Conservation (phyloP, 2,113 vertebrate species). For the Delphinus delphis region DNA sequence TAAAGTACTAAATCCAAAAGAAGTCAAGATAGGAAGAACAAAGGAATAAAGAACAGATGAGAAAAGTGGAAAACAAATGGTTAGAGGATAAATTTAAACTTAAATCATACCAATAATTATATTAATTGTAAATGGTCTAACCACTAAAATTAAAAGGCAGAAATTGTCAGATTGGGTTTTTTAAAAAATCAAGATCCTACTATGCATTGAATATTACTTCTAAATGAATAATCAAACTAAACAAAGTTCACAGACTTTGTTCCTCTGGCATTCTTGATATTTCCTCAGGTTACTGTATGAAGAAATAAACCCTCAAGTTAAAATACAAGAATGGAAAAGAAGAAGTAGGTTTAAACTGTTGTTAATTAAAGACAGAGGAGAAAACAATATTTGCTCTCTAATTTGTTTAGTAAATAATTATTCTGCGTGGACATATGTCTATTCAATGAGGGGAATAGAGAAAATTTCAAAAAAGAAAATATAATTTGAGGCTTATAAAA, state of each 20-base stretch:
- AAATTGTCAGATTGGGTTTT: not conserved
- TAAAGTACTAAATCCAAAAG: not conserved
- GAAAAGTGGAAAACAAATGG: not conserved
- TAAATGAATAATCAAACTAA: not conserved
- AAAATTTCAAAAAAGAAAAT: not conserved
- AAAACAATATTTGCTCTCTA: not conserved
- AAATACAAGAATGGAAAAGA: not conserved
- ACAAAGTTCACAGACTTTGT: not conserved
- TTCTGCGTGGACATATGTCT: not conserved
- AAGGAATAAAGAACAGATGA: not conserved
- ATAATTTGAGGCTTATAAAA: not conserved
- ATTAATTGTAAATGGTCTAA: not conserved
- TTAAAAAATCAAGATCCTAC: not conserved
- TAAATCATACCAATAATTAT: not conserved
- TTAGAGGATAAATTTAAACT: not conserved
- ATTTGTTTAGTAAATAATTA: not conserved
- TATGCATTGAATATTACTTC: not conserved
- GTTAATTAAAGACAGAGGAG: not conserved
- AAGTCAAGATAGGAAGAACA: not conserved
- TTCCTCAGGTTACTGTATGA: not conserved
- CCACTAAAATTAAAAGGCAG: not conserved
- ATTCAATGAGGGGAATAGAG: not conserved
- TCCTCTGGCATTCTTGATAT: not conserved
- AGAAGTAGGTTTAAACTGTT: not conserved
- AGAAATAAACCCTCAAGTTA: not conserved